Conservation (phyloP, 64 coral and sea anemone genomes). For the Actinia tenebrosa region DNA sequence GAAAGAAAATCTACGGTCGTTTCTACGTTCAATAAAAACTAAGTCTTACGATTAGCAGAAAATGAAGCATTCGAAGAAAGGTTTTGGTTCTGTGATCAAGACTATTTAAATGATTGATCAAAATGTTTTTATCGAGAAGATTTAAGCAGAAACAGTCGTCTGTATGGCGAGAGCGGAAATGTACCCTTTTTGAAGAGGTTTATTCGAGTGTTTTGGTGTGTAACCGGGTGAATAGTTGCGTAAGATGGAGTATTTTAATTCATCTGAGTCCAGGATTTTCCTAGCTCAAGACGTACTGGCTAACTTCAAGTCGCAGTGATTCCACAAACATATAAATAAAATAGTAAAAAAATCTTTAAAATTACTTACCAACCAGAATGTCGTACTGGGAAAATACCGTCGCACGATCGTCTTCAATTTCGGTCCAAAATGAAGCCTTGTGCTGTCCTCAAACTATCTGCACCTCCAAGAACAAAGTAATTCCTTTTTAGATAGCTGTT, state of each 20-base stretch:
- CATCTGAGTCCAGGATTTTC: neutral
- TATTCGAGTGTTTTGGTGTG: neutral
- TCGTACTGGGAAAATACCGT: neutral
- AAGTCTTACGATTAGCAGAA: neutral
- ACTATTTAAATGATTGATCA: neutral
- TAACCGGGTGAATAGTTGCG: neutral
- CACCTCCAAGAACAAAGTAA: neutral
- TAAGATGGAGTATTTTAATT: neutral
- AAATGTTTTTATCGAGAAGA: neutral
- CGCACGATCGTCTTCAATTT: neutral
- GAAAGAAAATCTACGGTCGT: neutral
- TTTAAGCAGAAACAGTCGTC: neutral
- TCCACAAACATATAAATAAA: neutral
- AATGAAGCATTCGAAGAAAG: neutral
- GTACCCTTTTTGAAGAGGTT: neutral
- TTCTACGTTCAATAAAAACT: neutral
- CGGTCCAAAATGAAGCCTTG: neutral
- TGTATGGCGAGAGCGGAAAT: conserved; percentile 12
- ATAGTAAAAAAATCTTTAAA: neutral
- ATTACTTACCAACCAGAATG: conserved; percentile 7
- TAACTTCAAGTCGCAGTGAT: neutral
- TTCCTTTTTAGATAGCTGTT: neutral
- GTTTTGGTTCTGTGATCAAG: neutral
- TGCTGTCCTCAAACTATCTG: neutral
- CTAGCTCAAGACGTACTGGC: neutral